Evolutionary conservation across 2,113 vertebrate genomes (phyloP).

Genomic region (Anser cygnoides): DNA sequence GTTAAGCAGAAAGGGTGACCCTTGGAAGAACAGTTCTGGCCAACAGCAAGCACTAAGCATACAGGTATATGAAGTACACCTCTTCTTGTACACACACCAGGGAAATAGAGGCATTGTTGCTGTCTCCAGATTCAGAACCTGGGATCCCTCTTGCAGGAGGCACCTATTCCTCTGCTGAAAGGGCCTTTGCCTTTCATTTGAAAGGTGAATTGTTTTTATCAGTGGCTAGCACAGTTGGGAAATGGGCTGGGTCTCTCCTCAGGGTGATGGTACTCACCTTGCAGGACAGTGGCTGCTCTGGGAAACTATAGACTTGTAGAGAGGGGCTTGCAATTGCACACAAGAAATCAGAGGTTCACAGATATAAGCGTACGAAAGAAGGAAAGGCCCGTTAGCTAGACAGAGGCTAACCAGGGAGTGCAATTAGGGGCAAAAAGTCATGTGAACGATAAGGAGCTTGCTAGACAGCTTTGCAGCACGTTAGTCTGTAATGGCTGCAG

Average conservation of each 20-base stretch:
- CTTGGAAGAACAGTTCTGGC: neutral
- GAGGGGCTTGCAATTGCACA: neutral
- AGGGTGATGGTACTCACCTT: neutral
- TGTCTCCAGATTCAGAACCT: neutral
- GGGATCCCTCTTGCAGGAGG: neutral
- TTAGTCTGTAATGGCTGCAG: neutral
- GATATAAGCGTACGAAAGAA: neutral
- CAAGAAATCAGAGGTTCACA: neutral
- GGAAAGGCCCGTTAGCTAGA: neutral
- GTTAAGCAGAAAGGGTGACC: neutral
- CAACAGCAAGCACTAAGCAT: neutral
- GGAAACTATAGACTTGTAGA: neutral
- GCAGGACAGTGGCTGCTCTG: neutral
- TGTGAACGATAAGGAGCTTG: neutral
- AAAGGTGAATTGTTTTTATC: neutral
- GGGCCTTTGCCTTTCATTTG: neutral
- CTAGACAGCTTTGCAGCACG: fast-evolving
- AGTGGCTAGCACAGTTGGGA: neutral
- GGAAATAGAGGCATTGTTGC: neutral
- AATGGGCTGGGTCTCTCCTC: neutral
- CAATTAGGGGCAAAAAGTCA: neutral
- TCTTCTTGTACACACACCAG: neutral
- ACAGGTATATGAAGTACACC: neutral
- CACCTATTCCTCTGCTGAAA: neutral
- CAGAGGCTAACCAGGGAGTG: neutral